Conservation (phyloP, 2,888 invertebrate genomes). For the Lochmaea crataegi region DNA sequence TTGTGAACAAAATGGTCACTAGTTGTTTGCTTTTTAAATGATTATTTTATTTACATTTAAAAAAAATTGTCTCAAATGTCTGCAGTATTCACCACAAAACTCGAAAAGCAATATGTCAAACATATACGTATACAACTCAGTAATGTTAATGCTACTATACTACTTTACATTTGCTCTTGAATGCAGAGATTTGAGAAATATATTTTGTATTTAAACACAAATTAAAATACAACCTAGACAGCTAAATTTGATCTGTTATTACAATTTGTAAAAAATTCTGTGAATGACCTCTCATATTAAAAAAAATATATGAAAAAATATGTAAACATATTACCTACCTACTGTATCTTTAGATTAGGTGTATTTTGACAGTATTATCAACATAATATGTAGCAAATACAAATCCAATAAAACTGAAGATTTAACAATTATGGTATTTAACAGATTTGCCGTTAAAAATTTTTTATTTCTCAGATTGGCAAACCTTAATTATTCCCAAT, state of each 20-base stretch:
- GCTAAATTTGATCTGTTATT: not conserved
- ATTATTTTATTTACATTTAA: not conserved
- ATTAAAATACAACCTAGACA: not conserved
- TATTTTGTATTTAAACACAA: not conserved
- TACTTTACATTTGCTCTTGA: too few relatives aligned
- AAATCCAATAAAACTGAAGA: too few relatives aligned
- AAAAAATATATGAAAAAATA: not conserved
- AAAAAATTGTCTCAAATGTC: not conserved
- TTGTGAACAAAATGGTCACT: slow-evolving; percentile 1
- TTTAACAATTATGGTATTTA: not conserved
- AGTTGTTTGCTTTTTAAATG: not conserved
- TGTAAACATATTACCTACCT: too few relatives aligned
- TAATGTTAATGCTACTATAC: too few relatives aligned
- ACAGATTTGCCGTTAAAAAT: not conserved
- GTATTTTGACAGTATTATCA: not conserved
- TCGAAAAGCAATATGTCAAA: not conserved
- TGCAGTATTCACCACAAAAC: not conserved
- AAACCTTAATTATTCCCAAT: slow-evolving; percentile 22
- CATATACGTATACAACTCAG: too few relatives aligned
- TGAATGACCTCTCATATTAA: not conserved
- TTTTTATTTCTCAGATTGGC: slow-evolving; percentile 20
- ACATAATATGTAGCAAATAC: too few relatives aligned
- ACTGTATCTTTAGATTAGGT: not conserved
- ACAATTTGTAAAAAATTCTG: not conserved
- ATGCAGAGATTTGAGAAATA: too few relatives aligned